Evolutionary conservation across 1,140 invertebrate species (phyloP), one percentile per base, ranked within the genome.

Genomic region (Pogonomyrmex barbatus): DNA sequence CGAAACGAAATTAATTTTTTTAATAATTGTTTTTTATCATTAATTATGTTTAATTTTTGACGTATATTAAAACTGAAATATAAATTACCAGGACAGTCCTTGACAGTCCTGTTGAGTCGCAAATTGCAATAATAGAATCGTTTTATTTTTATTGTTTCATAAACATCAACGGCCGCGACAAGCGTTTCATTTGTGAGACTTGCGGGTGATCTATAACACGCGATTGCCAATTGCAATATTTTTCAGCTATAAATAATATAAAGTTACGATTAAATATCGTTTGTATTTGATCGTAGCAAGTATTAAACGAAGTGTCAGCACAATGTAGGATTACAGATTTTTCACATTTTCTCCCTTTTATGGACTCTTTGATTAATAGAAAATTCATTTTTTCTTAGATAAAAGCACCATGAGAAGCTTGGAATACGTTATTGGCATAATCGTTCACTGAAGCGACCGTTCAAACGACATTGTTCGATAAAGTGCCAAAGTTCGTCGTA

Each of bases 401-500:
- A 2, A 81, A 81, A 81, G 65, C 8, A 42, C 17, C 14, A 24
- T 9, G 12, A 50, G 1, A 45, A 70, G 65, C 47, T 58, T 70
- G n/a, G 10, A 33, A 45, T 14, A 45, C 24, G 50, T 70, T 56
- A 81, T 81, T 81, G 36, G 65, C 50, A 71, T 42, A 81, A 70
- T 81, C 78, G 65, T 81, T 81, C 65, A 54, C 24, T 52, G 70
- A 60, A 62, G 70, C 56, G 67, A 30, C 56, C 24, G 56, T 17
- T 62, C 56, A 84, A 83, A 73, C 52, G 52, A 47, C 42, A 58
- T 39, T 77, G 24, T 77, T 76, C 68, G 71, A 75, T 84, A 76
- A 77, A 76, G 71, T 50, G 81, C 45, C 54, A 42, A 84, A 84
- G 45, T 84, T 84, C 33, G 56, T 50, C 42, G n/a, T 77, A 76